Percentiles rank a stretch among this genome's conserved stretches.
Conservation (phyloP, 2,113 vertebrate genomes). For the Theristicus caerulescens region DNA sequence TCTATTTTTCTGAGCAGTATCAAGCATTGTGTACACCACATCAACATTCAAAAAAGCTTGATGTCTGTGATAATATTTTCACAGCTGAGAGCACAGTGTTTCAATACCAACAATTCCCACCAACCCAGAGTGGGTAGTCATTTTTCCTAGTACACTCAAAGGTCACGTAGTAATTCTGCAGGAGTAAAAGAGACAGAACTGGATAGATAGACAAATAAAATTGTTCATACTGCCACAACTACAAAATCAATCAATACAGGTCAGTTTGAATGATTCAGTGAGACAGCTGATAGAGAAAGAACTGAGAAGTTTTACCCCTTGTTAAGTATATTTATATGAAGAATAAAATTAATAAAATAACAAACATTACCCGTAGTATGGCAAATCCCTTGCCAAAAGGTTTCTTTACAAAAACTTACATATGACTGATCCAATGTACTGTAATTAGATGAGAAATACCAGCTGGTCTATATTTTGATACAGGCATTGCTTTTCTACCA, state of each 20-base stretch:
- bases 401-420: not conserved
- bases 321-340: not conserved
- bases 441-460: not conserved
- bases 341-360: not conserved
- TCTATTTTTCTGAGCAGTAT: not conserved
- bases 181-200: not conserved
- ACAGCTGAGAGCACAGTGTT: not conserved
- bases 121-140: not conserved
- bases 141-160: slow-evolving; percentile 18
- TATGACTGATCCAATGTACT: not conserved
- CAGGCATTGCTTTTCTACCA: not conserved
- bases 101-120: not conserved
- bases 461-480: not conserved
- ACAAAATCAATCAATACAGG: not conserved
- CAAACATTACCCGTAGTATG: not conserved
- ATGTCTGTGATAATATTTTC: not conserved
- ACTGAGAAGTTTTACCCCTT: not conserved
- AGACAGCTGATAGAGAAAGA: not conserved
- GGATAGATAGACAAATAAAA: not conserved
- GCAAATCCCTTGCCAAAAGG: not conserved
- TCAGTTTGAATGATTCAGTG: not conserved
- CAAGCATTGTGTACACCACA: not conserved
- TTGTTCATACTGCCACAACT: not conserved
- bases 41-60: not conserved
- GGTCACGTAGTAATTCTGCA: not conserved